These are phyloP conservation scores for Nannoperca obscura DNA, from an alignment of 2,797 vertebrate genomes.

Conservation along the genomic window DNA sequence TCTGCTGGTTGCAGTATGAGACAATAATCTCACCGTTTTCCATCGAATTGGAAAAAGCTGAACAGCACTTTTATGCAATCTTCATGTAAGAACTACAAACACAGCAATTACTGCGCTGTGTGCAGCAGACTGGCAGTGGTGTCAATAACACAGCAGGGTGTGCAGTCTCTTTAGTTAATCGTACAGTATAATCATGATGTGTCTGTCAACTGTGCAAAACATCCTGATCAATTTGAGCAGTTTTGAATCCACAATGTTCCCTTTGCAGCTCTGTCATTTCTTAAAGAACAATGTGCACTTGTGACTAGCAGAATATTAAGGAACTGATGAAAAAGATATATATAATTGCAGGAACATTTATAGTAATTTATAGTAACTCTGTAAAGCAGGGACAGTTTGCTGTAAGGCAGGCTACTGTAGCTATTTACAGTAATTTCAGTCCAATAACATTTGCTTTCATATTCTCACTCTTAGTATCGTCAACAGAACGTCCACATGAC, in stretches of 20 bases:
- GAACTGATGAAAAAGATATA: no score
- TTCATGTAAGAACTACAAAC: background rate
- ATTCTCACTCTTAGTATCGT: background rate
- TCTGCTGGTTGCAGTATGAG: constrained; percentile 4
- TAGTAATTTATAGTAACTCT: background rate
- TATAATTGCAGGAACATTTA: no score
- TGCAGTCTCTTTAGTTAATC: background rate
- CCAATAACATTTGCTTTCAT: background rate
- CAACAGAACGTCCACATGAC: background rate
- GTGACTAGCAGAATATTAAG: no score
- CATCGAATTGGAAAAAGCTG: background rate
- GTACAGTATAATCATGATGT: background rate
- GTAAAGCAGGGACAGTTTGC: background rate
- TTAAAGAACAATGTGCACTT: background rate
- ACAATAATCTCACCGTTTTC: background rate
- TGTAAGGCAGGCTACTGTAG: background rate
- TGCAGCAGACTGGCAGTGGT: background rate
- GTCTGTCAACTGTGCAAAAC: background rate
- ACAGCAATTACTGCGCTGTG: background rate
- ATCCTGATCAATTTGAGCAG: background rate
- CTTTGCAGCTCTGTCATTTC: background rate
- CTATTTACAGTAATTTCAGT: background rate
- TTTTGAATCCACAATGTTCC: background rate
- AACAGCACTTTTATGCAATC: background rate
- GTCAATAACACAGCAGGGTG: background rate